These are phyloP conservation scores for Perca schrenkii DNA, from an alignment of 2,113 vertebrate genomes.

Conservation along the genomic window DNA sequence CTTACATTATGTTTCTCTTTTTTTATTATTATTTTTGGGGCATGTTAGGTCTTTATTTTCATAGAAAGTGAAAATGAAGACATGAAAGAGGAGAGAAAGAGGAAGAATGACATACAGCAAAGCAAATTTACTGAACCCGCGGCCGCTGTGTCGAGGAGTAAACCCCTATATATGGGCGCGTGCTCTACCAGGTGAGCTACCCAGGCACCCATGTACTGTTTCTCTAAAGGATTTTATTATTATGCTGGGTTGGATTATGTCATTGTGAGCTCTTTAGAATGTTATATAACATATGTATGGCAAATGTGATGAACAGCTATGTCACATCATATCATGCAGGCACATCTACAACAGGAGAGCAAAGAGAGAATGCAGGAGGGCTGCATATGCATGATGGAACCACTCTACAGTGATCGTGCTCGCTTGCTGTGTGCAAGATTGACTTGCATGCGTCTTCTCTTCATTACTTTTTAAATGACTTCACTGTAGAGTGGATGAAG, in stretches of 20 bases:
- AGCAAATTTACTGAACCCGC: too few relatives aligned
- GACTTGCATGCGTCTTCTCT: slow-evolving; percentile 27
- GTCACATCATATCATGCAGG: slow-evolving; percentile 10
- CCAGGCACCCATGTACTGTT: background rate
- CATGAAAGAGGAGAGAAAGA: too few relatives aligned
- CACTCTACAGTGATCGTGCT: slow-evolving; percentile 14
- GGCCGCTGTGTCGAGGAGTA: too few relatives aligned
- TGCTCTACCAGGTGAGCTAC: too few relatives aligned
- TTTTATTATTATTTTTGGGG: too few relatives aligned
- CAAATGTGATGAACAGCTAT: slow-evolving; percentile 31
- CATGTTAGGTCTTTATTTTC: too few relatives aligned
- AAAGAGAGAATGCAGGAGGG: slow-evolving; percentile 8
- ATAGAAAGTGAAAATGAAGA: too few relatives aligned
- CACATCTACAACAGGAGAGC: slow-evolving; percentile 8
- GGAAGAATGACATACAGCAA: too few relatives aligned
- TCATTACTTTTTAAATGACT: slow-evolving; percentile 60
- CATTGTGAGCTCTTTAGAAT: slow-evolving; percentile 18
- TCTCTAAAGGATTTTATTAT: slow-evolving; percentile 2
- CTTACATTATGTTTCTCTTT: too few relatives aligned
- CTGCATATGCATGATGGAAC: slow-evolving; percentile 16
- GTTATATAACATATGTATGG: slow-evolving; percentile 32
- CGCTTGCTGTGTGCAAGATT: slow-evolving; percentile 2
- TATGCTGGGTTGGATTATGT: slow-evolving; percentile 7
- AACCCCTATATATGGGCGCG: too few relatives aligned
- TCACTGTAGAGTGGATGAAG: slow-evolving; percentile 10